Percentiles rank a stretch among this genome's conserved stretches.
phyloP scores from a whole-genome alignment of 2,888 invertebrate genomes.

The Rambutsinella grinnellia region DNA sequence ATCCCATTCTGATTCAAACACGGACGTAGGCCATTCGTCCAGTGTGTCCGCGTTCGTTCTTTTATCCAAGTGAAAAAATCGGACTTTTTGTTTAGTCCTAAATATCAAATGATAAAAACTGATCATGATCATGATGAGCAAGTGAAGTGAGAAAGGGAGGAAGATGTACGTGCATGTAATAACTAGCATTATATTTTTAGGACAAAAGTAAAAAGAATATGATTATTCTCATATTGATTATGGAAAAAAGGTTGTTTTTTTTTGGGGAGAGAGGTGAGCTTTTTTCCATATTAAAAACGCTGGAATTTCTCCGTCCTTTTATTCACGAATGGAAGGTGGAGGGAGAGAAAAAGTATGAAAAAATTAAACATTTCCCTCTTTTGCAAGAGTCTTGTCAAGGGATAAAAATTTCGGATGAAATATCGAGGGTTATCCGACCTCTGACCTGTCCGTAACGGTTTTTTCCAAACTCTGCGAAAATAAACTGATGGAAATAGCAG shows the following conservation, averaged over 20 bases:
- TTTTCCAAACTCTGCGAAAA: slow-evolving; percentile 9
- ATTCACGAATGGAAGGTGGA: background rate
- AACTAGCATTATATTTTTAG: background rate
- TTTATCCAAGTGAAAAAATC: too few species aligned
- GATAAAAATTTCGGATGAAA: slow-evolving; percentile 14
- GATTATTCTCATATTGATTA: background rate
- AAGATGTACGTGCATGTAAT: background rate
- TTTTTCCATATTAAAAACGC: background rate
- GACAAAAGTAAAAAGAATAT: background rate
- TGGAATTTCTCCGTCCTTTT: background rate
- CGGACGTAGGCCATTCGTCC: background rate
- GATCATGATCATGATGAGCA: background rate
- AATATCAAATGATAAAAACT: background rate
- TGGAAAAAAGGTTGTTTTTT: background rate
- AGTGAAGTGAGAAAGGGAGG: background rate
- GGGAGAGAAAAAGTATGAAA: background rate
- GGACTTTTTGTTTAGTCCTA: background rate
- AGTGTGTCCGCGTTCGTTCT: background rate
- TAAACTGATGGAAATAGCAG: slow-evolving; percentile 2
- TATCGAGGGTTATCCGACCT: slow-evolving; percentile 22
- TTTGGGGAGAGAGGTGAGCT: background rate
- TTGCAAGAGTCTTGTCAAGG: background rate
- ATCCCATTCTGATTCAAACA: too few species aligned
- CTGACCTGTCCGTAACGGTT: slow-evolving; percentile 45
- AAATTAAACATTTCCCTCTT: background rate